Evolutionary conservation across 2,113 vertebrate genomes (phyloP), one percentile per base, ranked within the genome.

Genomic region (Lichenostomus cassidix): DNA sequence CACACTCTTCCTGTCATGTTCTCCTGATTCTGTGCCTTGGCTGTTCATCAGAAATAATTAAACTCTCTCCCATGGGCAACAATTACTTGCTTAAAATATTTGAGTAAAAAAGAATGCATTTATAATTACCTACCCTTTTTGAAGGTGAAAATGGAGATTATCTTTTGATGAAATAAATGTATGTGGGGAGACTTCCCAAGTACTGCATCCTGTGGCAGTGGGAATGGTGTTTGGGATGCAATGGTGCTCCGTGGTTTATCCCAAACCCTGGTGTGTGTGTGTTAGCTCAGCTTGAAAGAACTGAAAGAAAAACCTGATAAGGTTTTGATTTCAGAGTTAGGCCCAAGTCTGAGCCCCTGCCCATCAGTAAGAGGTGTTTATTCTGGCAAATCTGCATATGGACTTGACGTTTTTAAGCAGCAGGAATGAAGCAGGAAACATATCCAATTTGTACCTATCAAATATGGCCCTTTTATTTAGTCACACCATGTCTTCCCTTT

Each of bases 1-100:
- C 92, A 88, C 75, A 58, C 94, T 95, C 92, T 94, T 96, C 90
- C 90, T 97, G 95, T 98, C 97, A 91, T 96, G 94, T 97, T 97
- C 96, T 97, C 93, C 76, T 74, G 92, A 96, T 97, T 95, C 96
- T 16, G 68, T 90, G 95, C 96, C 97, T 95, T 93, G 79, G 91
- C 96, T 98, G 97, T 95, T 98, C 97, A 94, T 98, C 97, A 97
- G 97, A 98, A 98, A 97, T 98, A 98, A 98, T 98, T 98, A 98
- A 98, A 98, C 96, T 97, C 94, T 96, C 96, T 98, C 98, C 98
- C 98, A 96, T 96, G 97, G 97, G 98, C 97, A 97, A 98, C 97
- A 98, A 98, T 98, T 98, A 98, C 96, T 97, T 95, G 95, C 97
- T 97, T 97, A 97, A 98, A 98, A 97, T 97, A 98, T 97, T 97